Conservation (phyloP, 2,888 invertebrate species). For the Lasioglossum marginatum region DNA sequence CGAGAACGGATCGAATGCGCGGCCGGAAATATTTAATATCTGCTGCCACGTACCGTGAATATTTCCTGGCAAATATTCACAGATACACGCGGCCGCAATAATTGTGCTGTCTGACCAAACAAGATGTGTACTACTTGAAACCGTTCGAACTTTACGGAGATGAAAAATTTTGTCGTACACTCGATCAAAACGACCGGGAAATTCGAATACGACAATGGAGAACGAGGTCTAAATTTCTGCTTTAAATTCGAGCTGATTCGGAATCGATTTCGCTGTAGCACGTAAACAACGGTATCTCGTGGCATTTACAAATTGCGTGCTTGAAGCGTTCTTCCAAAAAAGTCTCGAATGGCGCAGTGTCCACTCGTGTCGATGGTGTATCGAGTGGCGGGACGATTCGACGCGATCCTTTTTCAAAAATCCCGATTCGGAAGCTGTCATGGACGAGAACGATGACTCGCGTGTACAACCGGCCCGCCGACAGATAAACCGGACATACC, state of each 20-base stretch:
- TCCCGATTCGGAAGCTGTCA: slow-evolving; percentile 16
- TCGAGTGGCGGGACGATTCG: slow-evolving; percentile 16
- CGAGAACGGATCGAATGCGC: background rate
- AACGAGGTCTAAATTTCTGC: background rate
- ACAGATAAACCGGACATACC: slow-evolving; percentile 44
- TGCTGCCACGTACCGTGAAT: background rate
- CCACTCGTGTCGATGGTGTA: slow-evolving; percentile 11
- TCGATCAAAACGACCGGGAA: background rate
- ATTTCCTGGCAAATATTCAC: background rate
- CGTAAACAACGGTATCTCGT: background rate
- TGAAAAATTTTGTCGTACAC: too few relatives aligned
- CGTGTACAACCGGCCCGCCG: slow-evolving; percentile 22
- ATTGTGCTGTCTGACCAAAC: background rate
- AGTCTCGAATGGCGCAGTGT: slow-evolving; percentile 27
- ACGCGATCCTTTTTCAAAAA: slow-evolving; percentile 14
- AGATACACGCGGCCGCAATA: background rate
- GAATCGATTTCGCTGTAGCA: background rate
- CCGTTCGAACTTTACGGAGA: background rate
- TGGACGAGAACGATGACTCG: slow-evolving; percentile 1
- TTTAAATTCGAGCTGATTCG: background rate
- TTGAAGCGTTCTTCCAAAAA: background rate
- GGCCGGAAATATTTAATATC: background rate
- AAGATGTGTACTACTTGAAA: background rate
- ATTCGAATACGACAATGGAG: background rate
- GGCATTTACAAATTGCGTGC: slow-evolving; percentile 4